Conservation (phyloP, 2,113 vertebrate species). For the Oceanodroma tethys region DNA sequence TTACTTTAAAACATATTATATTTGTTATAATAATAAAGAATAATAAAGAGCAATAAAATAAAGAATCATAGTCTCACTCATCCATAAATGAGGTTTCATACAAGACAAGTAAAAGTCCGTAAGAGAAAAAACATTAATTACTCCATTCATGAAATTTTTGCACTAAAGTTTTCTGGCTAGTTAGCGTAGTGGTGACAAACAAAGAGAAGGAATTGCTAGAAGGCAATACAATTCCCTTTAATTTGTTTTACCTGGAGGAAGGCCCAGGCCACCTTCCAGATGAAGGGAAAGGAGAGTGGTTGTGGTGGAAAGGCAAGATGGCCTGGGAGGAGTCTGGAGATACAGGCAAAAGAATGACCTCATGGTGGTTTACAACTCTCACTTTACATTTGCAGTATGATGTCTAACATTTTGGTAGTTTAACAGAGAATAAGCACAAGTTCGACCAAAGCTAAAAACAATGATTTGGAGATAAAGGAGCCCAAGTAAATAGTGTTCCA, state of each 20-base stretch:
- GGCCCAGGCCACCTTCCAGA: not conserved
- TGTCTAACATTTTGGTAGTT: not conserved
- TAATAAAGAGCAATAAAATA: too few relatives aligned
- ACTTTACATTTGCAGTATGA: not conserved
- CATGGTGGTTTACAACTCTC: not conserved
- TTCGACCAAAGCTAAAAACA: not conserved
- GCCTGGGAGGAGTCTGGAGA: not conserved
- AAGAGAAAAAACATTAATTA: not conserved
- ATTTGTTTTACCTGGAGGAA: not conserved
- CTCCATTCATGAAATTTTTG: not conserved
- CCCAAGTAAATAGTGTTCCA: not conserved
- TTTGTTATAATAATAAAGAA: not conserved
- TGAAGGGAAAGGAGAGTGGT: not conserved
- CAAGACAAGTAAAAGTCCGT: not conserved
- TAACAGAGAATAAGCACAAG: not conserved
- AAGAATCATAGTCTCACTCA: not conserved
- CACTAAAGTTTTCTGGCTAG: not conserved
- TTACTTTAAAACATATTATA: not conserved
- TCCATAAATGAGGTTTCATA: not conserved
- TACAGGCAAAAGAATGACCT: not conserved
- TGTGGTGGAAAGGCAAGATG: not conserved
- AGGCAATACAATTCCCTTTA: not conserved
- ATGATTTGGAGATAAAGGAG: not conserved
- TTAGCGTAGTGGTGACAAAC: not conserved
- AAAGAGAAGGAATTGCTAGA: not conserved